Percentiles rank a stretch among this genome's conserved stretches.
Conservation (phyloP, 2,888 invertebrate genomes). For the Pollenia angustigena region DNA sequence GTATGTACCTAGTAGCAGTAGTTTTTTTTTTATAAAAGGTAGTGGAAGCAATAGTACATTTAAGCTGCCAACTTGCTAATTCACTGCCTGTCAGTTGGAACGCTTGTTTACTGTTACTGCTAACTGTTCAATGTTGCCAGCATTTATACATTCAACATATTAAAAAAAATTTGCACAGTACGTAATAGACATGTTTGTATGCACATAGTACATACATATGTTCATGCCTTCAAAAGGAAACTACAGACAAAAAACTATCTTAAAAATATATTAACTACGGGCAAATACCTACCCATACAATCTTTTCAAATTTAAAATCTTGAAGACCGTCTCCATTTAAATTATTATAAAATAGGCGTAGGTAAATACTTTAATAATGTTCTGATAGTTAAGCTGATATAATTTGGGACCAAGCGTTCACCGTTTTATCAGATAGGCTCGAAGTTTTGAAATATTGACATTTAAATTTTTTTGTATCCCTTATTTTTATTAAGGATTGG, state of each 20-base stretch:
- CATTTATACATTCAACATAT: conserved; percentile 18
- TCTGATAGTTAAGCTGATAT: no score
- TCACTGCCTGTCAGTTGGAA: conserved; percentile 11
- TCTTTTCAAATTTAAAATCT: conserved; percentile 27
- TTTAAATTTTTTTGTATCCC: no score
- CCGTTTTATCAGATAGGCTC: no score
- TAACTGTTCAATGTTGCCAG: conserved; percentile 49
- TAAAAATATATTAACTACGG: background rate
- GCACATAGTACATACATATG: background rate
- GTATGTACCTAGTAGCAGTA: conserved; percentile 2
- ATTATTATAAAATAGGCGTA: no score
- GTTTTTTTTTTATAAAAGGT: conserved; percentile 35
- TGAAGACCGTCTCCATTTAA: conserved; percentile 49
- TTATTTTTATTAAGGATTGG: no score
- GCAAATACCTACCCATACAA: background rate
- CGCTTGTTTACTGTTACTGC: conserved; percentile 34
- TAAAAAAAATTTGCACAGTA: conserved; percentile 16
- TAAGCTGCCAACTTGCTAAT: conserved; percentile 54
- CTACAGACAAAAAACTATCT: conserved; percentile 25
- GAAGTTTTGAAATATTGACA: no score
- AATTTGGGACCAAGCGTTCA: no score
- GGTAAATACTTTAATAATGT: no score
- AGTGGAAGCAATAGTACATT: conserved; percentile 51
- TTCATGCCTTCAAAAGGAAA: conserved; percentile 49
- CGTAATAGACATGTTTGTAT: background rate